A percentile compares a stretch with the other conserved stretches of the same genome.
phyloP scores from a whole-genome alignment of 2,113 vertebrate genomes.

The Serilophus lunatus region DNA sequence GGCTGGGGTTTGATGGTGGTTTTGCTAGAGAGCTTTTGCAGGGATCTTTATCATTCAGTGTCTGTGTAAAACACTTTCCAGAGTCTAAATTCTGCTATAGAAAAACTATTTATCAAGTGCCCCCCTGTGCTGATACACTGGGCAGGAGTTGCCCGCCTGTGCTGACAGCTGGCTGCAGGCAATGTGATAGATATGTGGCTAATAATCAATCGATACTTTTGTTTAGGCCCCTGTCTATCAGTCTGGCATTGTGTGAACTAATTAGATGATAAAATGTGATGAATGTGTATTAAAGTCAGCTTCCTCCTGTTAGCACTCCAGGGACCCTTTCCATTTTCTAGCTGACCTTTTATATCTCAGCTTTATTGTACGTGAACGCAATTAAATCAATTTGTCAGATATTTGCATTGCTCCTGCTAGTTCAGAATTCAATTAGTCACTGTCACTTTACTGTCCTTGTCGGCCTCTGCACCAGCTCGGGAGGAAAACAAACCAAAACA shows the following conservation, averaged over 20 bases:
- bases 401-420: constrained; percentile 80
- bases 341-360: constrained; percentile 92
- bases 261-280: constrained; percentile 99
- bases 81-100: constrained; percentile 61
- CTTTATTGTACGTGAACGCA: constrained; percentile 90
- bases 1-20: constrained; percentile 13
- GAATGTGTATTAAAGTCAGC: constrained; percentile 92
- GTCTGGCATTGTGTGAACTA: constrained; percentile 88
- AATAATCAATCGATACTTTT: constrained; percentile 89
- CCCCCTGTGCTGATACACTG: constrained; percentile 60
- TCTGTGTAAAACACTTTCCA: constrained; percentile 48
- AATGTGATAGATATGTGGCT: constrained; percentile 90
- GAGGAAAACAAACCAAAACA: neutral
- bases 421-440: constrained; percentile 80
- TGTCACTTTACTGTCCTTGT: constrained; percentile 70
- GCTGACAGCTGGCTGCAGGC: constrained; percentile 66
- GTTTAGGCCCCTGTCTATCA: constrained; percentile 81
- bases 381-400: constrained; percentile 89
- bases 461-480: constrained; percentile 21
- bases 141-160: constrained; percentile 61
- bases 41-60: constrained; percentile 42
- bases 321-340: constrained; percentile 87
- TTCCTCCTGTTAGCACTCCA: constrained; percentile 81
- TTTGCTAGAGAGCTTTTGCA: constrained; percentile 21
- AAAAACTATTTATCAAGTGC: constrained; percentile 70